A percentile compares a stretch with the other conserved stretches of the same genome.
phyloP scores from a whole-genome alignment of 92 coral and sea anemone species.

The Nematostella vectensis region DNA sequence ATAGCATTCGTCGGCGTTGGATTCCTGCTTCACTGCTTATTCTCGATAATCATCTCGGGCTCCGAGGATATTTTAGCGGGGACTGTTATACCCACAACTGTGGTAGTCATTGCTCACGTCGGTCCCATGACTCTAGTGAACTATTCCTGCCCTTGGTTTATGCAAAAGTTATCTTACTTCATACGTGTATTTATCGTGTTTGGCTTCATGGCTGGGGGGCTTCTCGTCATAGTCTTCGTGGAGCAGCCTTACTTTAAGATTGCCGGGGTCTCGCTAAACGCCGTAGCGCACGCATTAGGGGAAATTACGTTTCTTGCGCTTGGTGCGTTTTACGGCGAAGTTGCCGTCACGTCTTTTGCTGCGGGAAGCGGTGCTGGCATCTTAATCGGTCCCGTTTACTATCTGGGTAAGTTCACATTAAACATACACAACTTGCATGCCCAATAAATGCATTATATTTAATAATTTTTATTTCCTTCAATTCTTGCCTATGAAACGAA shows the following conservation, averaged over 20 bases:
- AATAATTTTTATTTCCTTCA: too few relatives aligned
- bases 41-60: slow-evolving; percentile 50
- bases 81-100: slow-evolving; percentile 66
- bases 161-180: slow-evolving; percentile 65
- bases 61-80: slow-evolving; percentile 79
- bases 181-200: slow-evolving; percentile 55
- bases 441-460: too few relatives aligned
- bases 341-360: slow-evolving; percentile 60
- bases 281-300: slow-evolving; percentile 72
- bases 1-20: slow-evolving; percentile 64
- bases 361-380: slow-evolving; percentile 88
- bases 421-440: too few relatives aligned
- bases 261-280: slow-evolving; percentile 58
- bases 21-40: slow-evolving; percentile 50
- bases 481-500: too few relatives aligned
- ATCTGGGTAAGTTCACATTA: slow-evolving; percentile 37
- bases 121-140: slow-evolving; percentile 59
- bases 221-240: slow-evolving; percentile 38
- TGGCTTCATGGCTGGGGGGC: slow-evolving; percentile 58
- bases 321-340: slow-evolving; percentile 57
- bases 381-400: slow-evolving; percentile 61
- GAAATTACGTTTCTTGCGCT: slow-evolving; percentile 72
- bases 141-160: slow-evolving; percentile 58
- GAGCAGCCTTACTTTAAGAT: slow-evolving; percentile 60
- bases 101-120: slow-evolving; percentile 60